phyloP scores from a whole-genome alignment of 2,113 vertebrate species.

The Ploceus nigricollis region DNA sequence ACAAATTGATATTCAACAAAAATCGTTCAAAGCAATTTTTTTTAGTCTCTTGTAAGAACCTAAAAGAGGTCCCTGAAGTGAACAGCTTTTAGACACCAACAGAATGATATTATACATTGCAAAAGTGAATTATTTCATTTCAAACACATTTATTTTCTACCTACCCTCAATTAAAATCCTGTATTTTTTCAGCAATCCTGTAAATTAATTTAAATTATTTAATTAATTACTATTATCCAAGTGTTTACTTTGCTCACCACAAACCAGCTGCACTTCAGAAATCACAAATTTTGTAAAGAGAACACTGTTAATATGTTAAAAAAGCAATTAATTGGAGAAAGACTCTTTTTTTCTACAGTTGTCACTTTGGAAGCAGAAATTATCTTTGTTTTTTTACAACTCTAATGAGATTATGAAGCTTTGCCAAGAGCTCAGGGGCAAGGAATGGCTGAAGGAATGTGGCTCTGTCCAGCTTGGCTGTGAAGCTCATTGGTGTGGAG shows the following conservation, averaged over 20 bases:
- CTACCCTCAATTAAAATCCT: background rate
- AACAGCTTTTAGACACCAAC: background rate
- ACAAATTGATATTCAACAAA: background rate
- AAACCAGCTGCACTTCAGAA: background rate
- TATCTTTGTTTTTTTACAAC: background rate
- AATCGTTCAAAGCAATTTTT: background rate
- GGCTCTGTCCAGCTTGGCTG: background rate
- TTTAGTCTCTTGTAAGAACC: background rate
- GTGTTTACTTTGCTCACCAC: background rate
- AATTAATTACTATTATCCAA: background rate
- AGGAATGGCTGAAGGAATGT: background rate
- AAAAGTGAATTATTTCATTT: background rate
- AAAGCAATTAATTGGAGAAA: background rate
- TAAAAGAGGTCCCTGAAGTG: background rate
- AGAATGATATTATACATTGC: background rate
- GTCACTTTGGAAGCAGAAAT: background rate
- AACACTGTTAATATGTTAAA: background rate
- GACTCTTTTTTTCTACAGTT: background rate
- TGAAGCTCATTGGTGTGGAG: accelerated
- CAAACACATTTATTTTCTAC: background rate
- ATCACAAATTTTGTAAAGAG: background rate
- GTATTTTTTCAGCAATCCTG: background rate
- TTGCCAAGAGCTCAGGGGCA: background rate
- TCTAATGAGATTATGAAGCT: background rate
- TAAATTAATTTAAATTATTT: background rate